A percentile compares a stretch with the other conserved stretches of the same genome.
Evolutionary conservation across 2,797 vertebrate species (phyloP).

Genomic region (Mormyrus hasselquistii): DNA sequence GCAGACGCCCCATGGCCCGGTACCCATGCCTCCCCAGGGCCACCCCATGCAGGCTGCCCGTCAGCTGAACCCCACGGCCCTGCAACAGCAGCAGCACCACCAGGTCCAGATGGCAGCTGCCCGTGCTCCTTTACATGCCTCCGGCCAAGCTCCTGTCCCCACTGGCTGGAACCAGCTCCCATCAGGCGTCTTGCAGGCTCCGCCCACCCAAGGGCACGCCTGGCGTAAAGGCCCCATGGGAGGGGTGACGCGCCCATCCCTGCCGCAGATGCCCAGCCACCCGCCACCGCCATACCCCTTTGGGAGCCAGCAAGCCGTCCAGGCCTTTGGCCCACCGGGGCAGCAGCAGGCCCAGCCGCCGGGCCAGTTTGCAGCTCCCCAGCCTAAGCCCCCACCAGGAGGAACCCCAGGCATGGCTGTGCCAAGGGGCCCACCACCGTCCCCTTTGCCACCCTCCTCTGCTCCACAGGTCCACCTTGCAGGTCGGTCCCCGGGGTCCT

Average conservation of each 20-base stretch:
- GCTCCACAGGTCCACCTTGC: conserved; percentile 84
- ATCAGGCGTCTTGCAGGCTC: conserved; percentile 80
- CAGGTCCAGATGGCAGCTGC: conserved; percentile 47
- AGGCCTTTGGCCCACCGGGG: conserved; percentile 73
- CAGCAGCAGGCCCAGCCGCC: conserved; percentile 63
- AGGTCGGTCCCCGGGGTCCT: conserved; percentile 93
- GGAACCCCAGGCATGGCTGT: conserved; percentile 43
- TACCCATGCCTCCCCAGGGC: conserved; percentile 74
- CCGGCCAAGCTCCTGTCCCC: conserved; percentile 83
- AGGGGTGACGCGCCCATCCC: conserved; percentile 69
- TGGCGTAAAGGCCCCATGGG: conserved; percentile 91
- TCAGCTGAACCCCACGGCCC: conserved; percentile 77
- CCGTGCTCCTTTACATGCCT: conserved; percentile 63
- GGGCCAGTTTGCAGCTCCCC: conserved; percentile 55
- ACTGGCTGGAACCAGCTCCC: conserved; percentile 92
- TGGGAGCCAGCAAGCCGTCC: conserved; percentile 94
- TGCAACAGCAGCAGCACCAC: conserved; percentile 71
- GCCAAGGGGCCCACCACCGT: conserved; percentile 59
- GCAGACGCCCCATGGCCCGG: conserved; percentile 71
- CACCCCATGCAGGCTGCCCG: conserved; percentile 84
- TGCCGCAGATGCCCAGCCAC: conserved; percentile 83
- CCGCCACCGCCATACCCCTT: conserved; percentile 97
- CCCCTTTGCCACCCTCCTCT: conserved; percentile 69
- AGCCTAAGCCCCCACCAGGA: conserved; percentile 5
- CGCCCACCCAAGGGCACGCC: conserved; percentile 70